Conservation (phyloP, 2,888 invertebrate genomes). For the Ypsolopha sequella region DNA sequence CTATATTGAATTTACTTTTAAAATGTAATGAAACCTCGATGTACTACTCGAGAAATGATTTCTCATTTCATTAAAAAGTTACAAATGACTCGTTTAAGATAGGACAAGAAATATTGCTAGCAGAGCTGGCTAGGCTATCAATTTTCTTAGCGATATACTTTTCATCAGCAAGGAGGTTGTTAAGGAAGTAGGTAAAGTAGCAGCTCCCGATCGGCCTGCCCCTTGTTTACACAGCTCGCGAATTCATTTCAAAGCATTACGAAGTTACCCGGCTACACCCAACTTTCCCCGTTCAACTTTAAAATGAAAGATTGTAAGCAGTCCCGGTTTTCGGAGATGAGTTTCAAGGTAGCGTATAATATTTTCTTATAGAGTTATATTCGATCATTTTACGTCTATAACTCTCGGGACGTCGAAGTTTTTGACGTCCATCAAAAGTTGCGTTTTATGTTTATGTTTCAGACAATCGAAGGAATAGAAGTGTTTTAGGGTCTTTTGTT, state of each 20-base stretch:
- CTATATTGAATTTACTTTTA: no score
- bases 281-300: conserved; percentile 38
- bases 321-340: conserved; percentile 7
- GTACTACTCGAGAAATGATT: no score
- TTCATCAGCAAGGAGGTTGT: no score
- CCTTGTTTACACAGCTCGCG: conserved; percentile 17
- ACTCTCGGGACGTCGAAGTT: neutral
- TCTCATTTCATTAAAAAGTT: no score
- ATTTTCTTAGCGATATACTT: no score
- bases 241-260: conserved; percentile 18
- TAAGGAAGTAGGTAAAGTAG: neutral
- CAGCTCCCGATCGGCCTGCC: conserved; percentile 4
- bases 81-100: no score
- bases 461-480: neutral
- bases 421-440: neutral
- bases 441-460: neutral
- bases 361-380: neutral
- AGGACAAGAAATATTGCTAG: no score
- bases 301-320: conserved; percentile 45
- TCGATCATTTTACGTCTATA: neutral
- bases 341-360: conserved; percentile 5
- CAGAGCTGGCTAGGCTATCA: no score
- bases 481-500: neutral
- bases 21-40: no score
- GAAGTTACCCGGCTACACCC: conserved; percentile 13